Percentiles rank a stretch among this genome's conserved stretches.
Evolutionary conservation across 2,113 vertebrate species (phyloP).

Genomic region (Halichoerus grypus): DNA sequence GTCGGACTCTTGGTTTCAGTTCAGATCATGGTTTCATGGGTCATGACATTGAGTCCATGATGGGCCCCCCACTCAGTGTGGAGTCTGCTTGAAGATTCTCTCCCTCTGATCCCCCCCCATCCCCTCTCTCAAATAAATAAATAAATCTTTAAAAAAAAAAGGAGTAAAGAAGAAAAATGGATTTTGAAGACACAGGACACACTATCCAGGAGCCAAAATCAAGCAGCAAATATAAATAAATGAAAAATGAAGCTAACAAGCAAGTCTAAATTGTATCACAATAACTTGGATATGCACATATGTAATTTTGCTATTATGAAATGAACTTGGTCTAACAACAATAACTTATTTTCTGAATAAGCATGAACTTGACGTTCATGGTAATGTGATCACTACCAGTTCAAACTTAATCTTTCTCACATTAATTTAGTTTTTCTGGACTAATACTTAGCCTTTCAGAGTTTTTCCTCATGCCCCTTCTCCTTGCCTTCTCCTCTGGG

Average conservation of each 20-base stretch:
- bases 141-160: background rate
- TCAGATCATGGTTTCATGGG: background rate
- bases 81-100: background rate
- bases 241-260: background rate
- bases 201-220: background rate
- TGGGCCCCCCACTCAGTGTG: background rate
- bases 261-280: background rate
- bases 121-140: background rate
- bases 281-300: background rate
- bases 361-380: background rate
- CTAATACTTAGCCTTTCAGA: background rate
- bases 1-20: background rate
- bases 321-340: background rate
- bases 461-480: background rate
- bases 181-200: background rate
- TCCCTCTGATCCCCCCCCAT: background rate
- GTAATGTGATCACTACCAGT: background rate
- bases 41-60: background rate
- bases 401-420: background rate
- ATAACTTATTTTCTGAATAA: background rate
- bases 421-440: background rate
- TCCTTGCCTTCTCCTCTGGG: background rate
- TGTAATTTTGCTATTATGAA: background rate
- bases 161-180: background rate
- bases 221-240: conserved; percentile 4